Base-by-base conservation (phyloP, 1,140 invertebrate species). In the Dendrolimus kikuchii region DNA sequence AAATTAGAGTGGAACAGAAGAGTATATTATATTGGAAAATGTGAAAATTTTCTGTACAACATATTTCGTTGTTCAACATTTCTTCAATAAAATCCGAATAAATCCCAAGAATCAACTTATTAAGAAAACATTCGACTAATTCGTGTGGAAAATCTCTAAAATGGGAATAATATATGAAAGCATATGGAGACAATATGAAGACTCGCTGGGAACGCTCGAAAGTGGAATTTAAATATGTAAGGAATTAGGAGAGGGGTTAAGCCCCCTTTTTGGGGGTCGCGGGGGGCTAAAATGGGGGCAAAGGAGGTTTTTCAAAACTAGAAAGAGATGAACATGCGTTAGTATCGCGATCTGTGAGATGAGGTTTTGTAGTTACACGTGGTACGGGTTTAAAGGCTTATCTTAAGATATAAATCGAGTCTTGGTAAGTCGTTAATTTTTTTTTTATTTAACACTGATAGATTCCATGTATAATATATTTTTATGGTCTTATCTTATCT, bases 221-320 rank as follows among this genome's bases (percentile, higher is more conserved):
- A 85, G 78, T 81, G 78, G 81, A 83, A 83, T 85, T 85, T 85
- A 85, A 85, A 85, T 82, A 85, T 82, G 81, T 85, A 82, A 82
- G 79, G 81, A 85, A 85, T 85, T 82, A 82, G 78, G 81, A 75
- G 74, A 53, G 65, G 69, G 72, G 57, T 53, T 38, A n/a, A 38
- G 38, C 53, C 49, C 53, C 58, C 39, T 5, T 4, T 0, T 23
- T 23, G 58, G 53, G 57, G 47, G 54, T 48, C 23, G 66, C 37
- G 58, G 57, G 48, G 54, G 49, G 45, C 42, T 59, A 23, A 47
- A 57, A 7, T 46, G 43, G 59, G 47, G 59, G 59, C 42, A 23
- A 23, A 61, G 63, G 55, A 54, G 70, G 78, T 81, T 82, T 82
- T 85, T 81, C 71, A 82, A 85, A 85, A 85, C 79, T 81, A 82